Evolutionary conservation across 2,888 invertebrate genomes (phyloP).

Genomic region (Nudaria mundana): DNA sequence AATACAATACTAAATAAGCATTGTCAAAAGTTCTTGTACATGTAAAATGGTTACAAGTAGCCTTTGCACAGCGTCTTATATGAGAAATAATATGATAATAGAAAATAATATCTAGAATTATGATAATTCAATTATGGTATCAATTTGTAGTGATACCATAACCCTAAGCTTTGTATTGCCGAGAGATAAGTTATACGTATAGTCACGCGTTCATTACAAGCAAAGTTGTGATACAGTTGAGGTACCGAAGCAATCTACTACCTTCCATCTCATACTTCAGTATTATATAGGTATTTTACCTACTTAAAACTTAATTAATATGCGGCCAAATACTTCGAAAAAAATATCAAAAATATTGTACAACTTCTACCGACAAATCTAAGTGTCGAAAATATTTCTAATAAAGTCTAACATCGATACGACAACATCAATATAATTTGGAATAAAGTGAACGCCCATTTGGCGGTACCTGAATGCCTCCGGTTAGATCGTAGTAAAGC

Average conservation of each 20-base stretch:
- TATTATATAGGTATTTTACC: conserved; percentile 36
- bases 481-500: conserved; percentile 79
- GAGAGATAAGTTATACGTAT: too few relatives aligned
- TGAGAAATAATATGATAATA: too few relatives aligned
- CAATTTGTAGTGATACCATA: too few relatives aligned
- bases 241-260: conserved; percentile 52
- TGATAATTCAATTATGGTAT: too few relatives aligned
- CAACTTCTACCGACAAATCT: conserved; percentile 10
- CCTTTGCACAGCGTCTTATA: too few relatives aligned
- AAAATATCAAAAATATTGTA: conserved; percentile 9
- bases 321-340: conserved; percentile 14
- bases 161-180: too few relatives aligned
- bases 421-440: conserved; percentile 31
- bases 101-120: too few relatives aligned
- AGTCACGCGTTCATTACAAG: too few relatives aligned
- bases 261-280: conserved; percentile 23
- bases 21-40: conserved; percentile 8
- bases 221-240: too few relatives aligned
- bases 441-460: conserved; percentile 35
- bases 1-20: conserved; percentile 13
- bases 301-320: too few relatives aligned
- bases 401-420: conserved; percentile 20
- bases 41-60: too few relatives aligned
- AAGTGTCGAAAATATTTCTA: conserved; percentile 8
- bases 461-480: conserved; percentile 78